Base-by-base conservation (phyloP, 1,140 invertebrate species). In the Ceratina japonica region DNA sequence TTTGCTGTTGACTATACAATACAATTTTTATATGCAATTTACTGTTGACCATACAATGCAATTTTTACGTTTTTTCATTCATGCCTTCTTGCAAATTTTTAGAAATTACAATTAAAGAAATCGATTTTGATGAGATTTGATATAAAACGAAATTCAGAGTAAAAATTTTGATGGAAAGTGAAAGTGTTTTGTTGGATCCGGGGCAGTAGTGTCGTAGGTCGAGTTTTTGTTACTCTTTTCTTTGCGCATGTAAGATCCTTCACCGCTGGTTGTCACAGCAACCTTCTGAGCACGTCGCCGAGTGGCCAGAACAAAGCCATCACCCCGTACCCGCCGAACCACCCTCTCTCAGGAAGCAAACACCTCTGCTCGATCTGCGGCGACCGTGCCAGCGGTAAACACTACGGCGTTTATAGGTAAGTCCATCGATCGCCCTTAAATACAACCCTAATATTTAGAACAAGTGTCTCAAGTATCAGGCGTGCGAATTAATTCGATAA, bases 341-440 rank as follows among this genome's bases (percentile, higher is more conserved):
- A 98, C 93, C 98, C 98, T 4, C 92, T 98, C 54, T 97, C 96
- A 89, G 97, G 97, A 62, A 98, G 97, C 49, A 98, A 98, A 91
- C 98, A 98, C 92, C 93, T 99, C 20, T 99, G 98, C 88, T 97
- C 97, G 54, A 99, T 99, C 87, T 99, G 98, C 92, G 98, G 97
- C 4, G 97, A 98, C 91, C 94, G 97, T 75, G 97, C 97, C 20
- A 98, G 97, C 88, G 98, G 98, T 69, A 98, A 98, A 92, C 98
- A 99, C 91, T 98, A 98, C 89, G 97, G 98, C 64, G 97, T 98
- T n/a, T 98, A 98, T 92, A 97, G 97, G 96, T 97, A 91, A 91
- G 84, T 81, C 52, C 2, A 37, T 7, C 37, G 7, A 7, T 3
- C 37, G 37, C 37, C 37, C 37, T 37, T 37, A 37, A 37, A 37